Evolutionary conservation across 2,888 invertebrate species (phyloP).

Genomic region (Scaptomyza flava): DNA sequence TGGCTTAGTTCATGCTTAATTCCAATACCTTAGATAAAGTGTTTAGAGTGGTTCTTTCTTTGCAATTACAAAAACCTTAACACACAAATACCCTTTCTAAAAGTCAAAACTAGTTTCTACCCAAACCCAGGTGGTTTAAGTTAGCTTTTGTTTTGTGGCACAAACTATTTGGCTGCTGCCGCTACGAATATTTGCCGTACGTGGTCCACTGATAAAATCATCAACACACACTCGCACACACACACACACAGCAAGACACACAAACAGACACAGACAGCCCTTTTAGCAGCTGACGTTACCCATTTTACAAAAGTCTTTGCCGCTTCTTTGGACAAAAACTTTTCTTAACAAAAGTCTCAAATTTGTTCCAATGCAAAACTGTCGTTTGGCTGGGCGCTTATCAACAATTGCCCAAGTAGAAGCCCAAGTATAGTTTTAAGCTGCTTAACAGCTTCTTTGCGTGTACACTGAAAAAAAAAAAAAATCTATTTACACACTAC

Average conservation of each 20-base stretch:
- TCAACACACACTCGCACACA: constrained; percentile 9
- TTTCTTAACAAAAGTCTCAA: constrained; percentile 77
- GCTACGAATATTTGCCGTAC: constrained; percentile 48
- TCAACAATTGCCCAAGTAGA: constrained; percentile 75
- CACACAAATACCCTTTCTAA: background rate
- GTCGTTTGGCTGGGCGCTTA: constrained; percentile 77
- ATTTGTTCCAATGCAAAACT: constrained; percentile 78
- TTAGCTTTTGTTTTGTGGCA: constrained; percentile 41
- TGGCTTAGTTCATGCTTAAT: too few relatives aligned
- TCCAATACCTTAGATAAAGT: too few relatives aligned
- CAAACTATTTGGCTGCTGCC: constrained; percentile 45
- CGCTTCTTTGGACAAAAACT: constrained; percentile 47
- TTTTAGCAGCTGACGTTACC: constrained; percentile 43
- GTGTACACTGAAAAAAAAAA: constrained; percentile 32
- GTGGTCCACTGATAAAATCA: constrained; percentile 67
- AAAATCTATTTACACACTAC: too few relatives aligned
- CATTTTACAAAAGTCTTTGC: constrained; percentile 34
- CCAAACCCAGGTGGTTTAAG: constrained; percentile 16
- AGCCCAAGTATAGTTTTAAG: constrained; percentile 78
- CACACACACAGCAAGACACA: too few relatives aligned
- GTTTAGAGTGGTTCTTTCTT: background rate
- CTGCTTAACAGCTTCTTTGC: constrained; percentile 78
- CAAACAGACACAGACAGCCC: constrained; percentile 9
- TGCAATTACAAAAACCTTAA: background rate
- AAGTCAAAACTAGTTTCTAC: constrained; percentile 3